Evolutionary conservation across 35 echinoderm and acorn worm species (phyloP), one percentile per base, ranked within the genome.

Genomic region (Apostichopus californicus): DNA sequence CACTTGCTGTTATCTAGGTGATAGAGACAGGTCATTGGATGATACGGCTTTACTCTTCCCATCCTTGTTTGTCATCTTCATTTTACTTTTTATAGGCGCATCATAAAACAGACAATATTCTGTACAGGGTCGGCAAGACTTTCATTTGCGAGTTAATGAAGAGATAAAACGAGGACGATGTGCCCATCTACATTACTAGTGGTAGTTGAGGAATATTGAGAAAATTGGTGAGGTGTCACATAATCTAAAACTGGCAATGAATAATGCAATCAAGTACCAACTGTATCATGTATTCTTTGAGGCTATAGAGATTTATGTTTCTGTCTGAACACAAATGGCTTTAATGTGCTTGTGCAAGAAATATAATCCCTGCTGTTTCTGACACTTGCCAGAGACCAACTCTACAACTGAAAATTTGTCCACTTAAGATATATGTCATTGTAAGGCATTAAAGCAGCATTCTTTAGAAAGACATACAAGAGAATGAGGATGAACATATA

Each of bases 151-250:
- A 75, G 21, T 18, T 75, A 75, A 75, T 75, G 71, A 75, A 75
- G 71, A 22, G 71, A 75, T 75, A 18, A 75, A 75, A 18, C 17
- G 21, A 75, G 71, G 71, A 75, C 71, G n/a, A 75, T 75, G 71
- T 75, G 71, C 71, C 7, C 71, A n/a, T n/a, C 71, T 20, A 75
- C 71, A 75, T 7, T 20, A 6, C 17, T 75, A 7, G n/a, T 75
- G 7, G n/a, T 18, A 22, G 15, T 75, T n/a, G 17, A 75, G 21
- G 71, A 75, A 75, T 75, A 75, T 68, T 20, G 21, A 75, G 21
- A 75, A 75, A 75, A 75, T 75, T 75, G 15, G 71, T 75, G 71
- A 75, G 71, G n/a, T 75, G 71, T 75, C 71, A 75, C 6, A 75
- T 75, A 75, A 6, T 18, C 13, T 18, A 14, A 75, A 75, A 14